phyloP scores from a whole-genome alignment of 2,113 vertebrate genomes.

The Corydoras maculifer region DNA sequence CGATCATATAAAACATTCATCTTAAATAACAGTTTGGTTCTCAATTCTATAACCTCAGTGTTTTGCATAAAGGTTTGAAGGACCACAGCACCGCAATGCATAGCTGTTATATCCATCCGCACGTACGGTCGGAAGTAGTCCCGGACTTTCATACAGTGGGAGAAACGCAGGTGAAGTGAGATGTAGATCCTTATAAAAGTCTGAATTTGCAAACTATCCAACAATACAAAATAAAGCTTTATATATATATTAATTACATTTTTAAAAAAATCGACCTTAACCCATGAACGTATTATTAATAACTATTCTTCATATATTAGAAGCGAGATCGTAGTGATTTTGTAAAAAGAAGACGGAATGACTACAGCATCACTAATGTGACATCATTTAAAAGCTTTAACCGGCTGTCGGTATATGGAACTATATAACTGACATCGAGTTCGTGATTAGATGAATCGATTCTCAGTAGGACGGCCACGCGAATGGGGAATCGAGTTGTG shows the following conservation, averaged over 20 bases:
- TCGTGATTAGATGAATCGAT: background rate
- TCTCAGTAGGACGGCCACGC: background rate
- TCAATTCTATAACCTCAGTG: constrained; percentile 38
- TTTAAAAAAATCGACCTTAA: background rate
- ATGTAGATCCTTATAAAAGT: constrained; percentile 7
- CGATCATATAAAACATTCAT: background rate
- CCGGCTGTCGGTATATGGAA: constrained; percentile 13
- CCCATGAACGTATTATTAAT: background rate
- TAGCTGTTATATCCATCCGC: constrained; percentile 66
- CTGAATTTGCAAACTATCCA: background rate
- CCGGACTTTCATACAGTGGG: constrained; percentile 44
- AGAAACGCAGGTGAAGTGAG: constrained; percentile 36
- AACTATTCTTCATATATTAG: background rate
- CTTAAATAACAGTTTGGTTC: constrained; percentile 13
- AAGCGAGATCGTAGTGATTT: background rate
- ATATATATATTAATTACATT: background rate
- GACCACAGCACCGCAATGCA: constrained; percentile 64
- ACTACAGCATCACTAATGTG: background rate
- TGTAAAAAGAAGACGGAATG: background rate
- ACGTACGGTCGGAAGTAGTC: constrained; percentile 63
- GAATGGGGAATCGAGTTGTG: background rate
- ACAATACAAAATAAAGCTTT: no score
- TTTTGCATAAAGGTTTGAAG: constrained; percentile 64
- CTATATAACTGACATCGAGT: constrained; percentile 44
- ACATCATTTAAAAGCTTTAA: background rate